Evolutionary conservation across 2,888 invertebrate genomes (phyloP).

Genomic region (Drosophila nr. perissopoda): DNA sequence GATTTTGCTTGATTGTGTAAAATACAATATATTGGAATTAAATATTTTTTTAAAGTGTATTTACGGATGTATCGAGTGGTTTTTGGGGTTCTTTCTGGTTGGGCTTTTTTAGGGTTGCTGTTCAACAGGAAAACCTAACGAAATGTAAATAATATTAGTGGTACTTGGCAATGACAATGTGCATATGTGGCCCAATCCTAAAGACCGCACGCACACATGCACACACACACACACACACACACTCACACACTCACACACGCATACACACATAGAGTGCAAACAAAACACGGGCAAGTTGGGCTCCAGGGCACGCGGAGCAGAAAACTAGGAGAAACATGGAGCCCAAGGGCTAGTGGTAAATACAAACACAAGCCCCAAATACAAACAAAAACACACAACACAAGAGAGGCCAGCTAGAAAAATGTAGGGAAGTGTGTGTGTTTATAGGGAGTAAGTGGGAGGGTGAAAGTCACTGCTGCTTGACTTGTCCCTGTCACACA

Average conservation of each 20-base stretch:
- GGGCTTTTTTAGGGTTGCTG: conserved; percentile 2
- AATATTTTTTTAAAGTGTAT: background rate
- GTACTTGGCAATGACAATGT: conserved; percentile 80
- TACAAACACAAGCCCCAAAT: conserved; percentile 68
- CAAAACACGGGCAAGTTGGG: conserved; percentile 63
- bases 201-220: conserved; percentile 46
- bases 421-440: conserved; percentile 25
- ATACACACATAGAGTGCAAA: conserved; percentile 62
- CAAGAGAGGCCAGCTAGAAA: conserved; percentile 73
- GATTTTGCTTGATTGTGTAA: background rate
- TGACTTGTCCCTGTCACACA: conserved; percentile 77
- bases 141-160: conserved; percentile 79
- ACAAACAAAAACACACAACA: conserved; percentile 66
- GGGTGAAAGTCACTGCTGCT: conserved; percentile 62
- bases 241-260: conserved; percentile 40
- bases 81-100: conserved; percentile 17
- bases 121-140: conserved; percentile 66
- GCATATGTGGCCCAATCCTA: conserved; percentile 74
- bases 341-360: conserved; percentile 73
- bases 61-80: conserved; percentile 37
- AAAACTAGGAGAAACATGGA: conserved; percentile 3
- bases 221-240: too few species aligned
- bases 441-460: background rate
- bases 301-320: conserved; percentile 43
- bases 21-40: background rate